Conservation (phyloP, 2,797 vertebrate species). For the Acridotheres tristis region DNA sequence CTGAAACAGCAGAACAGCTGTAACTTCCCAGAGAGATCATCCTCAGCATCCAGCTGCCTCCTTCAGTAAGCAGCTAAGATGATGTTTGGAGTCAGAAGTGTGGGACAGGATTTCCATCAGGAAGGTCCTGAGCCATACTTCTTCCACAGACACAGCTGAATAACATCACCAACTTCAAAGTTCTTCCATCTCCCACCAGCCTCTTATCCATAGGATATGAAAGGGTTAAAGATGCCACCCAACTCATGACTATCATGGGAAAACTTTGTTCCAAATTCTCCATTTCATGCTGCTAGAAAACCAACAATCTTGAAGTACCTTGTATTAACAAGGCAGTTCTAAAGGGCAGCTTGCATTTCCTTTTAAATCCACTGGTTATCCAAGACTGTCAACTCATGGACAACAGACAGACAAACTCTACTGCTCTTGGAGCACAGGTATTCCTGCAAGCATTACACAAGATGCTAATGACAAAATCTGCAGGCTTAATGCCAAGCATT, state of each 20-base stretch:
- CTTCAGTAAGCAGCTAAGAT: neutral
- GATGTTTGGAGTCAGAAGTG: neutral
- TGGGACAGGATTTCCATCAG: neutral
- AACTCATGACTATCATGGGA: neutral
- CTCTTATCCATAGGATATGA: neutral
- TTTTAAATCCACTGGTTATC: neutral
- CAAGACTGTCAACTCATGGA: fast-evolving
- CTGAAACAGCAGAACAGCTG: neutral
- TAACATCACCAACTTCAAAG: neutral
- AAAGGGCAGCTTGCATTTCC: neutral
- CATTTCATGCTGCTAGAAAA: neutral
- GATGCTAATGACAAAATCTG: neutral
- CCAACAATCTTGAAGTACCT: neutral
- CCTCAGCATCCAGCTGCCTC: neutral
- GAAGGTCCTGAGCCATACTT: neutral
- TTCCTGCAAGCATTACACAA: neutral
- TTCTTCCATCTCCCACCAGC: neutral
- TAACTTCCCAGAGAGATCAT: neutral
- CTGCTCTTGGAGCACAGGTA: neutral
- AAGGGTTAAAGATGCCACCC: neutral
- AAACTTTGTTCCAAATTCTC: neutral
- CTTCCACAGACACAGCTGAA: neutral
- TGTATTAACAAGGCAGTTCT: neutral
- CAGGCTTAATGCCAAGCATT: neutral
- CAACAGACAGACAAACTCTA: neutral